Conservation (phyloP, 2,888 invertebrate species). For the Drosophila kanekoi region DNA sequence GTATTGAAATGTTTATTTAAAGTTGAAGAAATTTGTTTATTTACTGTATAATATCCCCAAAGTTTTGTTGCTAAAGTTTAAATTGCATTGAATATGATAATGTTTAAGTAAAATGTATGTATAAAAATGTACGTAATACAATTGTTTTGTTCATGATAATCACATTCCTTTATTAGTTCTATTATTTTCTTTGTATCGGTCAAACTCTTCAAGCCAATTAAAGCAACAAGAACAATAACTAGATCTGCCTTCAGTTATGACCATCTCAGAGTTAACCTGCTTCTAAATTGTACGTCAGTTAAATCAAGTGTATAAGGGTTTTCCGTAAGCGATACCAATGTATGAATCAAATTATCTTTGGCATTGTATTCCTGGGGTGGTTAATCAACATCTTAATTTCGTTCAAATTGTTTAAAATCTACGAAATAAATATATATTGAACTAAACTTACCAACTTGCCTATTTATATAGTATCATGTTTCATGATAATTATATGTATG, state of each 20-base stretch:
- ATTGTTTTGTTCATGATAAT: constrained; percentile 54
- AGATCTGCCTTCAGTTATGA: constrained; percentile 16
- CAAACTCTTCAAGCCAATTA: constrained; percentile 30
- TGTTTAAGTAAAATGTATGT: constrained; percentile 53
- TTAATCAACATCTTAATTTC: constrained; percentile 23
- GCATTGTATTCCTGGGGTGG: constrained; percentile 24
- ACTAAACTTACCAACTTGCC: constrained; percentile 9
- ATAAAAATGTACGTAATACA: constrained; percentile 57
- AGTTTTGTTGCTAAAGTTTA: constrained; percentile 64
- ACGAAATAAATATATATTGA: constrained; percentile 51
- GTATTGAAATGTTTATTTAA: constrained; percentile 67
- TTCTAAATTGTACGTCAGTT: constrained; percentile 16
- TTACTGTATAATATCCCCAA: constrained; percentile 64
- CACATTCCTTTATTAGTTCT: constrained; percentile 58
- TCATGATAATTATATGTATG: no score
- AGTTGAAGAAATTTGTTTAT: constrained; percentile 62
- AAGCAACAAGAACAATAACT: constrained; percentile 25
- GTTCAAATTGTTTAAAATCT: constrained; percentile 32
- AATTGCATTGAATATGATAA: constrained; percentile 55
- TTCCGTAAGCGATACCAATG: constrained; percentile 21
- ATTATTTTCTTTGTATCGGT: constrained; percentile 36
- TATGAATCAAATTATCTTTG: constrained; percentile 16
- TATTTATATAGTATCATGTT: background rate
- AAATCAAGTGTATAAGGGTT: constrained; percentile 35
- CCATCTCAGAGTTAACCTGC: constrained; percentile 34